Evolutionary conservation across 2,888 invertebrate genomes (phyloP).

Genomic region (Aphrophora alni): DNA sequence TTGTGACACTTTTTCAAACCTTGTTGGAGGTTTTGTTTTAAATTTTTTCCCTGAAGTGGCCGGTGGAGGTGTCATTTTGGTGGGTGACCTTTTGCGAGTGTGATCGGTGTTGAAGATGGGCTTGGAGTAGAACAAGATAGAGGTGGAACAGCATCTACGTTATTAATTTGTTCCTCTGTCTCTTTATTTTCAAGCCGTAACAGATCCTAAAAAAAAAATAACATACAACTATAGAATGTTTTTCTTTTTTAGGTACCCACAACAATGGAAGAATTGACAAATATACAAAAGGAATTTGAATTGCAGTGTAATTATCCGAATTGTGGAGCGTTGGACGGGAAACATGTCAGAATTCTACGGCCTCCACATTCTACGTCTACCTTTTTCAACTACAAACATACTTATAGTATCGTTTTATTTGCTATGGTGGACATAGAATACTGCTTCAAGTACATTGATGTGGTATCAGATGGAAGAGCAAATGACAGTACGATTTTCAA

Average conservation of each 20-base stretch:
- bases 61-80: neutral
- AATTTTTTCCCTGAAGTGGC: neutral
- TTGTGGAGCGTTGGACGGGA: constrained; percentile 49
- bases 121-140: too few relatives aligned
- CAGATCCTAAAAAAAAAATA: neutral
- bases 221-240: neutral
- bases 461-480: constrained; percentile 45
- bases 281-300: neutral
- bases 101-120: too few relatives aligned
- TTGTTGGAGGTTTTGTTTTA: neutral
- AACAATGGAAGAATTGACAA: neutral
- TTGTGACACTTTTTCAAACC: constrained; percentile 12
- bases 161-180: too few relatives aligned
- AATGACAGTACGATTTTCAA: constrained; percentile 46
- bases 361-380: constrained; percentile 46
- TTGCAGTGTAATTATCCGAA: neutral
- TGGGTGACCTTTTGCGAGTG: neutral
- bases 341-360: constrained; percentile 49
- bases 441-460: constrained; percentile 45
- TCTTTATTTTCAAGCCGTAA: too few relatives aligned
- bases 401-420: constrained; percentile 49
- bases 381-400: constrained; percentile 50
- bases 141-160: too few relatives aligned
- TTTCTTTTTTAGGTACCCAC: constrained; percentile 11
- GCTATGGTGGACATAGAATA: constrained; percentile 49